Percentiles rank a stretch among this genome's conserved stretches.
Conservation (phyloP, 2,888 invertebrate genomes). For the Mayetiola destructor region DNA sequence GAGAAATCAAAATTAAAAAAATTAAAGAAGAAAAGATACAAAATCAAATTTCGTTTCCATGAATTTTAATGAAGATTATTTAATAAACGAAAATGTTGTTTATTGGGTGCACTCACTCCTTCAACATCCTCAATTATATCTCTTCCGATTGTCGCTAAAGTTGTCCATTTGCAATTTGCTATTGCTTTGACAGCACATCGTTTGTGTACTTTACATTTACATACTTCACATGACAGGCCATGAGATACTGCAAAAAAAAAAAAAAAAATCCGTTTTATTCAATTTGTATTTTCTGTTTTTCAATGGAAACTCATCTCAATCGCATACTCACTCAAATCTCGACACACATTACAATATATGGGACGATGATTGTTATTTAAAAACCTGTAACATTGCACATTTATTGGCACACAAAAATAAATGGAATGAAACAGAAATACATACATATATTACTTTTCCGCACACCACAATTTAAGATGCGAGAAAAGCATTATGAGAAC, state of each 20-base stretch:
- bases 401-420: no score
- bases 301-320: not conserved
- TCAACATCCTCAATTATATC: slow-evolving; percentile 87
- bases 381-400: no score
- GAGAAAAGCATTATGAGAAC: no score
- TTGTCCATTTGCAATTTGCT: slow-evolving; percentile 95
- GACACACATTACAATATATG: slow-evolving; percentile 93
- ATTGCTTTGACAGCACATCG: slow-evolving; percentile 84
- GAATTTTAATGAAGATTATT: not conserved
- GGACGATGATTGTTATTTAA: slow-evolving; percentile 88
- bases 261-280: not conserved
- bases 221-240: slow-evolving; percentile 91
- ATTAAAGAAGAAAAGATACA: not conserved
- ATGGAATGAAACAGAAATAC: no score
- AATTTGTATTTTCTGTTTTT: not conserved
- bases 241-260: slow-evolving; percentile 75
- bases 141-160: slow-evolving; percentile 84
- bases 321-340: slow-evolving; percentile 40
- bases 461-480: no score
- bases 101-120: slow-evolving; percentile 47
- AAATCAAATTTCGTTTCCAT: not conserved
- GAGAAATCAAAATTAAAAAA: slow-evolving; percentile 1
- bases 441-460: no score
- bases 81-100: not conserved
- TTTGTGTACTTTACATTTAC: slow-evolving; percentile 95